Evolutionary conservation across 2,113 vertebrate species (phyloP).

Genomic region (Brienomyrus longianalis): DNA sequence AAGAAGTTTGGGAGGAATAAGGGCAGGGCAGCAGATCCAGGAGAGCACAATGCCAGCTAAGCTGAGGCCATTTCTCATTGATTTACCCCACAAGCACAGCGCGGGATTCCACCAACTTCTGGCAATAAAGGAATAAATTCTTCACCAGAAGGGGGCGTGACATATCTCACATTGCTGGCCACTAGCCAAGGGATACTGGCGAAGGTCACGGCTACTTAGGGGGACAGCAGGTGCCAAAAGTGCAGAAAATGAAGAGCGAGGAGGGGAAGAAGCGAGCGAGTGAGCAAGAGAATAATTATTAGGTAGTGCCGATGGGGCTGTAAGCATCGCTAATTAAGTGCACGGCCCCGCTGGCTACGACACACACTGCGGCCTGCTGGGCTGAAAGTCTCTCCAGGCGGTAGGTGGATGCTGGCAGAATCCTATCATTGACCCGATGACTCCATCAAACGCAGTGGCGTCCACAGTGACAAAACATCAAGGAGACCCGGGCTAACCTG

Average conservation of each 20-base stretch:
- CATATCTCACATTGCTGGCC: neutral
- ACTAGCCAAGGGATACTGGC: neutral
- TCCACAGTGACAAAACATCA: neutral
- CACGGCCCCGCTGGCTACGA: neutral
- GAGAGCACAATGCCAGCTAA: neutral
- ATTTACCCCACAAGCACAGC: neutral
- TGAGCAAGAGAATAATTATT: neutral
- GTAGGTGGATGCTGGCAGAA: neutral
- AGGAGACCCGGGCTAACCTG: neutral
- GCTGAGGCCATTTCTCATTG: neutral
- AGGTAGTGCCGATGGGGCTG: neutral
- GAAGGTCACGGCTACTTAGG: constrained; percentile 5
- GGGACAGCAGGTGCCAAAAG: neutral
- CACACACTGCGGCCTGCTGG: neutral
- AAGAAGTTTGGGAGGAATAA: neutral
- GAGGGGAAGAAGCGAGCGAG: neutral
- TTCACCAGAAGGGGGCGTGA: neutral
- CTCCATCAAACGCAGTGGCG: neutral
- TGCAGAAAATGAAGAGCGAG: neutral
- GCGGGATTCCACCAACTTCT: neutral
- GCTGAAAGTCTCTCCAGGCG: neutral
- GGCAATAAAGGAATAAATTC: neutral
- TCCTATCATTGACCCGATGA: neutral
- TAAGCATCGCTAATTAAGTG: neutral
- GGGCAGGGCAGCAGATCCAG: neutral